phyloP scores from a whole-genome alignment of 2,797 vertebrate species.

The Falco biarmicus region DNA sequence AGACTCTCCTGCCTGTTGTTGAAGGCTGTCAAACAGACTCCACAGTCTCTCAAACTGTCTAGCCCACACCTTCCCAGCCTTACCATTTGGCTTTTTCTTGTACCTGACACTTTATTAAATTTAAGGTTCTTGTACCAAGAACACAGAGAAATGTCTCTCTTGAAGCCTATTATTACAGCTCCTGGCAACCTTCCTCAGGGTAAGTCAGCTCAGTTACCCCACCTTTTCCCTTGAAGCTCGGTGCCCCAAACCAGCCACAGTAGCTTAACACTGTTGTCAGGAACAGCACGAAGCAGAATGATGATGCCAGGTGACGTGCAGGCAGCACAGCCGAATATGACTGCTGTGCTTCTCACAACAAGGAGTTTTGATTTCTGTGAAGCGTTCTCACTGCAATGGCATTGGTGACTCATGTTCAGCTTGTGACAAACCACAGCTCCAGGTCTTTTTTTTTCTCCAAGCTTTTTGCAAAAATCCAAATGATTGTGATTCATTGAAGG shows the following conservation, averaged over 20 bases:
- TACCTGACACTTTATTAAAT: neutral
- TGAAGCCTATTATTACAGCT: neutral
- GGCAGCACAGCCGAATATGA: neutral
- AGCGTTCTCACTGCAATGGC: neutral
- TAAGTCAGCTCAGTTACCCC: neutral
- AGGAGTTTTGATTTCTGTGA: neutral
- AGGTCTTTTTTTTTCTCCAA: neutral
- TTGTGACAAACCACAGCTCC: neutral
- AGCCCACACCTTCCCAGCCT: neutral
- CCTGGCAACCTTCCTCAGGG: neutral
- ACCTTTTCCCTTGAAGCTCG: neutral
- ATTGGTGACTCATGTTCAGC: slow-evolving; percentile 44
- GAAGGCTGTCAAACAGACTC: neutral
- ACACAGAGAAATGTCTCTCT: neutral
- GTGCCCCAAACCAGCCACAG: neutral
- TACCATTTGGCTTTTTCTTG: neutral
- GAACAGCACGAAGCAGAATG: neutral
- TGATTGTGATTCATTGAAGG: neutral
- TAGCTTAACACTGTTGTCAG: neutral
- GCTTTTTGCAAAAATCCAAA: slow-evolving; percentile 7
- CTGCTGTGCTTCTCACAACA: neutral
- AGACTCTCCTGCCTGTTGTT: neutral
- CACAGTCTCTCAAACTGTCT: neutral
- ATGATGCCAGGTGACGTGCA: neutral
- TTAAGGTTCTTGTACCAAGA: neutral